phyloP scores from a whole-genome alignment of 1,140 invertebrate genomes.

The Scaptomyza montana region DNA sequence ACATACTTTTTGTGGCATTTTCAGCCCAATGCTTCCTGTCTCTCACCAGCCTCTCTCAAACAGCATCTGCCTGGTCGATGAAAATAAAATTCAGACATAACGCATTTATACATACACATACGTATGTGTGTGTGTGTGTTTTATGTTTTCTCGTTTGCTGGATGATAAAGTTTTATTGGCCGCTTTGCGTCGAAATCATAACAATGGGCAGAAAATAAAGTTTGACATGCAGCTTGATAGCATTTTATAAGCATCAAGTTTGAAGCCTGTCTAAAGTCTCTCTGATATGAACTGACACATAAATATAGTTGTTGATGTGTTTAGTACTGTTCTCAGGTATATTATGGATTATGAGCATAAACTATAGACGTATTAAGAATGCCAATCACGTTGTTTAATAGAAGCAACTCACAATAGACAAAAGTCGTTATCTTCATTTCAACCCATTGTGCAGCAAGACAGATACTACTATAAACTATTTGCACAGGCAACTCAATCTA shows the following conservation, averaged over 20 bases:
- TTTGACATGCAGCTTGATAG: slow-evolving; percentile 72
- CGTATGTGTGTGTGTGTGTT: slow-evolving; percentile 14
- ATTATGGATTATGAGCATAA: slow-evolving; percentile 30
- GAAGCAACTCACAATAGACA: slow-evolving; percentile 19
- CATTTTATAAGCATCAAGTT: slow-evolving; percentile 68
- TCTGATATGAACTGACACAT: slow-evolving; percentile 34
- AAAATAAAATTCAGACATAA: slow-evolving; percentile 15
- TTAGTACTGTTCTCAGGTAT: slow-evolving; percentile 6
- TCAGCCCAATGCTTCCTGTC: background rate
- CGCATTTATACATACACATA: too few species aligned
- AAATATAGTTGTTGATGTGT: background rate
- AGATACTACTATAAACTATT: slow-evolving; percentile 4
- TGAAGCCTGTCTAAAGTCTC: slow-evolving; percentile 25
- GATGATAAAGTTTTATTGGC: slow-evolving; percentile 55
- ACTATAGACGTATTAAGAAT: background rate
- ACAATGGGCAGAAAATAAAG: slow-evolving; percentile 38
- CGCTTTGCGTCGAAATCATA: slow-evolving; percentile 12
- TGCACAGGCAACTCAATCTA: slow-evolving; percentile 2
- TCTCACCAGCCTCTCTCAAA: background rate
- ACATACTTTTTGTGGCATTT: slow-evolving; percentile 8
- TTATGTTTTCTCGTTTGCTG: slow-evolving; percentile 26
- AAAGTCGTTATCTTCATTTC: background rate
- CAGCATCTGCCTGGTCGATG: slow-evolving; percentile 10
- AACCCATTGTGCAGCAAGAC: background rate
- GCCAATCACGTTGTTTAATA: slow-evolving; percentile 21